Percentiles rank a stretch among this genome's conserved stretches.
These are phyloP conservation scores for Drosophila murphyi DNA, from an alignment of 1,140 invertebrate genomes.

Conservation along the genomic window DNA sequence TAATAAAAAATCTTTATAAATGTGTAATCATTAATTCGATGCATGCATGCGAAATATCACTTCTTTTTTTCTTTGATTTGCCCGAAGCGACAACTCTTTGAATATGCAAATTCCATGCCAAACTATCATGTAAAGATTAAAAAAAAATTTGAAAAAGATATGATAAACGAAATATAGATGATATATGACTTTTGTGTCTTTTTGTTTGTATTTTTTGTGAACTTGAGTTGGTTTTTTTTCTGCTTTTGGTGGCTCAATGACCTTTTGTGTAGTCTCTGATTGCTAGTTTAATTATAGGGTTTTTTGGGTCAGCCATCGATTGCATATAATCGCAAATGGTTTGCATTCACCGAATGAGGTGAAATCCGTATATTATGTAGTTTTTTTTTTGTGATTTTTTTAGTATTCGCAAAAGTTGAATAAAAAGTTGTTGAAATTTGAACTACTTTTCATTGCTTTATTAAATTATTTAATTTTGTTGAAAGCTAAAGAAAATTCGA, in stretches of 20 bases:
- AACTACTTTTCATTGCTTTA: no score
- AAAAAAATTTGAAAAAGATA: conserved; percentile 2
- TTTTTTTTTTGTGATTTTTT: background rate
- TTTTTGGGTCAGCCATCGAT: conserved; percentile 33
- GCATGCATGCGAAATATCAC: conserved; percentile 29
- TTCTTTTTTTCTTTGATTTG: conserved; percentile 19
- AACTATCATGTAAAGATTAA: conserved; percentile 40
- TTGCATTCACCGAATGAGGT: background rate
- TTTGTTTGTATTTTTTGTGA: conserved; percentile 17
- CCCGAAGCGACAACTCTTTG: conserved; percentile 13
- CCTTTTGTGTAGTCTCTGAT: conserved; percentile 38
- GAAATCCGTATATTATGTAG: background rate
- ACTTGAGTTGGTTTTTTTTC: conserved; percentile 25
- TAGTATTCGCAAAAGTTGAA: no score
- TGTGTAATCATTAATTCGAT: conserved; percentile 52
- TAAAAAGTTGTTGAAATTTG: no score
- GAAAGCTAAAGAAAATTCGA: no score
- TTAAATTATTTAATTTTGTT: no score
- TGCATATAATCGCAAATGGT: background rate
- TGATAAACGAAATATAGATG: conserved; percentile 17
- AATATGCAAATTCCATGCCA: conserved; percentile 49
- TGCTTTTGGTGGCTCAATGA: conserved; percentile 66
- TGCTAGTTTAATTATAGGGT: conserved; percentile 53
- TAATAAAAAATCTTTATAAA: conserved; percentile 19
- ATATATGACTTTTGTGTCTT: conserved; percentile 29